Conservation (phyloP, 2,888 invertebrate species). For the Nematopogon swammerdamellus region DNA sequence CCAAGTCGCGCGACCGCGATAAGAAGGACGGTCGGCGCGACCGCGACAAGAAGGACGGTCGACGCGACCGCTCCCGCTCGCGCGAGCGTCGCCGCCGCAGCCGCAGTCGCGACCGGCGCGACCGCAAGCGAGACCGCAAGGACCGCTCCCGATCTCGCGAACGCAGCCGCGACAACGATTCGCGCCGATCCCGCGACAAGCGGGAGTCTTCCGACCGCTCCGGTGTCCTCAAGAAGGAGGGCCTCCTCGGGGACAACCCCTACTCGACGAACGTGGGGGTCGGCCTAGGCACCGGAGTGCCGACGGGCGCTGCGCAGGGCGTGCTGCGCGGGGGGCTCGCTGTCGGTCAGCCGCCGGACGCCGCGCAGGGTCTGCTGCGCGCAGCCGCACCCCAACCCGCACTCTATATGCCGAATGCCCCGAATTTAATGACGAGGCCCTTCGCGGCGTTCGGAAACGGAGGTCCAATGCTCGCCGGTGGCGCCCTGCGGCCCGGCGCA, state of each 20-base stretch:
- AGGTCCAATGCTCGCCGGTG: not conserved
- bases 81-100: conserved; percentile 58
- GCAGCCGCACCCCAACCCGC: conserved; percentile 6
- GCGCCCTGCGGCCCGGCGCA: not conserved
- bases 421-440: conserved; percentile 4
- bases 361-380: conserved; percentile 9
- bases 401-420: conserved; percentile 17
- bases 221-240: conserved; percentile 4
- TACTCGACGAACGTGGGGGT: conserved; percentile 8
- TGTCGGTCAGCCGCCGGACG: conserved; percentile 12
- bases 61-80: conserved; percentile 52
- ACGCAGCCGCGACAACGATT: conserved; percentile 35
- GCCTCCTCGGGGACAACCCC: conserved; percentile 2
- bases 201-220: conserved; percentile 17
- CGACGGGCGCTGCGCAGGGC: conserved; percentile 13
- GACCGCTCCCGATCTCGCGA: conserved; percentile 57
- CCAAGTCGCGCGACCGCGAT: conserved; percentile 19
- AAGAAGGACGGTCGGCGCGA: conserved; percentile 44
- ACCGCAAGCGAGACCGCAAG: conserved; percentile 45
- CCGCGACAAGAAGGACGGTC: conserved; percentile 21
- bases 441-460: not conserved
- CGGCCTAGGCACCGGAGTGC: conserved; percentile 12
- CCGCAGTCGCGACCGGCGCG: conserved; percentile 53
- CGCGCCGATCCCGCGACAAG: conserved; percentile 49
- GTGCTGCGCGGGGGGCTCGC: too few species aligned